Evolutionary conservation across 1,140 invertebrate genomes (phyloP).

Genomic region (Eriosoma lanigerum): DNA sequence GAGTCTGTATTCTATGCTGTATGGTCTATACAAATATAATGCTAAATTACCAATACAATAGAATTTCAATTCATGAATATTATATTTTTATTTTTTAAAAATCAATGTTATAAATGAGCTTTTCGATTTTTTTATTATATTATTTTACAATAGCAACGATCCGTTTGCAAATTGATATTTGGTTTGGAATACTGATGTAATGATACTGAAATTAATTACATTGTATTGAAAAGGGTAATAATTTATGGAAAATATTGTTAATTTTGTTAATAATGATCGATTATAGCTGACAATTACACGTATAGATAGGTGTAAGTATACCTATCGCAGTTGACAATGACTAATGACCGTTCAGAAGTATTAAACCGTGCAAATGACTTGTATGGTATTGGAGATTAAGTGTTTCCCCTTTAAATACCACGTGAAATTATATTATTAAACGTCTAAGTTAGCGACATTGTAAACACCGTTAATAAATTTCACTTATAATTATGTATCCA

Average conservation of each 20-base stretch:
- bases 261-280: conserved; percentile 45
- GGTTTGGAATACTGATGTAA: background rate
- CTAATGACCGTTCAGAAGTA: conserved; percentile 33
- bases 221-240: background rate
- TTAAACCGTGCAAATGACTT: conserved; percentile 34
- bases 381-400: conserved; percentile 17
- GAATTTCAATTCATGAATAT: no score
- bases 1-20: no score
- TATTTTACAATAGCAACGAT: no score
- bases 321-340: conserved; percentile 27
- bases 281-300: conserved; percentile 32
- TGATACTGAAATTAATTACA: conserved; percentile 10
- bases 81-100: no score
- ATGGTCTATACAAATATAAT: no score
- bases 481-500: background rate
- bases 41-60: no score
- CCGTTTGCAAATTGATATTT: conserved; percentile 2
- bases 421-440: background rate
- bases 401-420: background rate
- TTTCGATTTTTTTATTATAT: no score
- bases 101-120: no score
- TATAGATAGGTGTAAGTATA: background rate
- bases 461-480: conserved; percentile 14
- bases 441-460: background rate
- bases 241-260: conserved; percentile 18